Conservation (phyloP, 2,797 vertebrate species). For the Anguilla anguilla region DNA sequence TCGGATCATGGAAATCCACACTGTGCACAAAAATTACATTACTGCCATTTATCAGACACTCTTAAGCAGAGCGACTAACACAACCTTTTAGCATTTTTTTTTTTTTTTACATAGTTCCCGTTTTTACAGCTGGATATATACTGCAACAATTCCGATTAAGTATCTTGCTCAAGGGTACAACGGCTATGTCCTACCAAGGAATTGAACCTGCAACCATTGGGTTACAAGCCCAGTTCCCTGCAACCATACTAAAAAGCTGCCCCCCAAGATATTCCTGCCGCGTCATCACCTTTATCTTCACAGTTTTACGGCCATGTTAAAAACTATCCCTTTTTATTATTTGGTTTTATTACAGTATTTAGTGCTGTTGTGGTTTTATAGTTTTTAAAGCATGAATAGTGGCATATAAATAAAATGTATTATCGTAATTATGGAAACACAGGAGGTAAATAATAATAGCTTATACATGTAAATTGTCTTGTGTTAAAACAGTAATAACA, state of each 20-base stretch:
- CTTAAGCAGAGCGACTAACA: too few species aligned
- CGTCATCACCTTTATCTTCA: background rate
- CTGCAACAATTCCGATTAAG: too few species aligned
- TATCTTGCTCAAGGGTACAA: too few species aligned
- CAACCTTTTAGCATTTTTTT: too few species aligned
- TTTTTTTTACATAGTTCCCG: too few species aligned
- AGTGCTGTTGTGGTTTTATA: background rate
- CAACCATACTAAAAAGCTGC: background rate
- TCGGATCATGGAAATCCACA: too few species aligned
- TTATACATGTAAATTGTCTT: background rate
- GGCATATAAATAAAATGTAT: constrained; percentile 1
- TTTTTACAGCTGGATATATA: too few species aligned
- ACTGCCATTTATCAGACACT: too few species aligned
- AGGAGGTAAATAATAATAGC: background rate
- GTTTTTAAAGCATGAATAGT: background rate
- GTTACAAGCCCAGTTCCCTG: too few species aligned
- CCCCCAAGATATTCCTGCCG: background rate
- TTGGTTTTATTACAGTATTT: background rate
- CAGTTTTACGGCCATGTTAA: background rate
- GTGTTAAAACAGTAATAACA: background rate
- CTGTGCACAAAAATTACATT: too few species aligned
- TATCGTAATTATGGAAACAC: background rate
- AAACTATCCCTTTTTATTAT: background rate
- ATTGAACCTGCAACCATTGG: too few species aligned
- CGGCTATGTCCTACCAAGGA: too few species aligned